These are phyloP conservation scores for Drosophila algonquin DNA, from an alignment of 2,888 invertebrate species.

Conservation along the genomic window DNA sequence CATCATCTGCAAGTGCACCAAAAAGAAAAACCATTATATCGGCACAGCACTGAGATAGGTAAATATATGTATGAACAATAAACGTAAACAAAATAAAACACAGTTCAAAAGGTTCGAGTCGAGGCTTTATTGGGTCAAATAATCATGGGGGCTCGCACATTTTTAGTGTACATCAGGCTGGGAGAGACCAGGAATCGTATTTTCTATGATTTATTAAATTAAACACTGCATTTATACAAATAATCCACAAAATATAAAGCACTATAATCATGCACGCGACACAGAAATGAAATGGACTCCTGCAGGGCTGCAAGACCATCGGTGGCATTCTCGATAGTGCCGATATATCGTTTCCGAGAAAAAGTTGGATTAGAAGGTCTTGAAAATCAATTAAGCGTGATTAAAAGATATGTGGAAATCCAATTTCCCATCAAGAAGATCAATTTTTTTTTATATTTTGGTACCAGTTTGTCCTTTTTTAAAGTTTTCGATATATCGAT, in stretches of 20 bases:
- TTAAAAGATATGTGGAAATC: no score
- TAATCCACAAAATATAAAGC: conserved; percentile 15
- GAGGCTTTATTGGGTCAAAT: conserved; percentile 26
- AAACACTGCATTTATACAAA: background rate
- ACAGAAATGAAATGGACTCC: conserved; percentile 12
- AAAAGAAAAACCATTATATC: background rate
- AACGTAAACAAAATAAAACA: conserved; percentile 47
- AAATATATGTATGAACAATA: background rate
- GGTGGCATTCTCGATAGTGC: no score
- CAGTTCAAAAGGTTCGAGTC: conserved; percentile 23
- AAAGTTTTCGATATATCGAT: no score
- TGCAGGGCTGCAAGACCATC: conserved; percentile 16
- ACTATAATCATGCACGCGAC: conserved; percentile 27
- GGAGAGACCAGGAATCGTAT: background rate
- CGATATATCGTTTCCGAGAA: no score
- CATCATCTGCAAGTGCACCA: conserved; percentile 19
- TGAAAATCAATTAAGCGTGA: no score
- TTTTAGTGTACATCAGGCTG: conserved; percentile 2
- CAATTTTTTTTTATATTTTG: no score
- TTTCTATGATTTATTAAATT: conserved; percentile 3
- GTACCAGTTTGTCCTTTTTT: no score
- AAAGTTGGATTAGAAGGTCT: no score
- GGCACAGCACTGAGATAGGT: background rate
- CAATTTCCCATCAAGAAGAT: no score
- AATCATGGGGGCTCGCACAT: conserved; percentile 2